Evolutionary conservation across 1,140 invertebrate genomes (phyloP).

Genomic region (Hylaeus anthracinus): DNA sequence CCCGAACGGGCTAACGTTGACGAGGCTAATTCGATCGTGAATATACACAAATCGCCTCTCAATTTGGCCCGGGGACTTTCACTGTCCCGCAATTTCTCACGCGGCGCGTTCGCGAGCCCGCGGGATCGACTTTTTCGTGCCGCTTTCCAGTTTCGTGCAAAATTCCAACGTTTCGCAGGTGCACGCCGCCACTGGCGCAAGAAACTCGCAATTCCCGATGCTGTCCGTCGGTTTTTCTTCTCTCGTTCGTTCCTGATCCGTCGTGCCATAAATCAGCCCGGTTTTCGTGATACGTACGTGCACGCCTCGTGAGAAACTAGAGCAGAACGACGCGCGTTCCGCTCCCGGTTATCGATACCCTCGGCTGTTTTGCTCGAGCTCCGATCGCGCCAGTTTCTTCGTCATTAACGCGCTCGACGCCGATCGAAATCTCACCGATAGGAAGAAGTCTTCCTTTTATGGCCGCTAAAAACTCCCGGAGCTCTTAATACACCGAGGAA

Average conservation of each 20-base stretch:
- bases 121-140: conserved; percentile 27
- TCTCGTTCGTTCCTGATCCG: conserved; percentile 19
- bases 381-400: conserved; percentile 8
- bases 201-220: conserved; percentile 27
- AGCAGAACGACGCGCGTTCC: conserved; percentile 17
- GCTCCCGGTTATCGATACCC: background rate
- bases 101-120: background rate
- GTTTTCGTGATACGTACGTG: conserved; percentile 38
- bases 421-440: background rate
- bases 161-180: conserved; percentile 34
- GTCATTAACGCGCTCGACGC: background rate
- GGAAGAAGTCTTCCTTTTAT: no score
- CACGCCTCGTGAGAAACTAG: conserved; percentile 38
- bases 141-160: conserved; percentile 47
- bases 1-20: background rate
- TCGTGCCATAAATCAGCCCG: conserved; percentile 43
- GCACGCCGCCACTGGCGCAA: conserved; percentile 14
- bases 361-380: background rate
- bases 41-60: background rate
- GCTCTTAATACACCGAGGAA: no score
- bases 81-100: conserved; percentile 34
- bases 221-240: conserved; percentile 30
- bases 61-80: conserved; percentile 32
- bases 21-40: background rate
- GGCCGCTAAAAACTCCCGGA: no score